Conservation (phyloP, 2,888 invertebrate genomes). For the Cordylochernes scorpioides region DNA sequence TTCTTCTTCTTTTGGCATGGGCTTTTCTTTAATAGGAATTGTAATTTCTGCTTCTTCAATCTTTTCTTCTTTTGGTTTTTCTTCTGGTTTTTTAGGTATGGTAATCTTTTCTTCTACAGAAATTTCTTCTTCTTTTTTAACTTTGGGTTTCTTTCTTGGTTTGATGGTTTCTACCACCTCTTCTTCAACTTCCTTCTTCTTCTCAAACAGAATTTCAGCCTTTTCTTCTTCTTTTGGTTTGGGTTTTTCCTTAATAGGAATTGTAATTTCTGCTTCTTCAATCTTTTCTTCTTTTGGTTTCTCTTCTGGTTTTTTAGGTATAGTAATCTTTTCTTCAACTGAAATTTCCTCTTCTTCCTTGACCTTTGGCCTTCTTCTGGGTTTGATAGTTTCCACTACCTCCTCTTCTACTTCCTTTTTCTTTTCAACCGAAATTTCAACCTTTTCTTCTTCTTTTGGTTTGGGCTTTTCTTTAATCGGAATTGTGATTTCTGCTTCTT, state of each 20-base stretch:
- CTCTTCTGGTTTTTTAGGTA: conserved; percentile 5
- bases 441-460: conserved; percentile 11
- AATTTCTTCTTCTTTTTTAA: conserved; percentile 1
- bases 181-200: conserved; percentile 2
- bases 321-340: neutral
- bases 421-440: conserved; percentile 3
- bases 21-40: conserved; percentile 3
- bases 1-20: conserved; percentile 5
- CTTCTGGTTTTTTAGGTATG: conserved; percentile 1
- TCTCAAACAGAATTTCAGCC: conserved; percentile 2
- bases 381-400: neutral
- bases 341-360: conserved; percentile 10
- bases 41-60: conserved; percentile 7
- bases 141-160: conserved; percentile 1
- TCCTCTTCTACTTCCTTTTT: conserved; percentile 1
- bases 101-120: conserved; percentile 1
- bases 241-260: conserved; percentile 6
- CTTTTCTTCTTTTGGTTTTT: conserved; percentile 7
- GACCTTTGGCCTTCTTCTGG: conserved; percentile 4
- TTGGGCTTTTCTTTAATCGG: conserved; percentile 2
- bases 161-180: conserved; percentile 1
- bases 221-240: conserved; percentile 10
- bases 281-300: conserved; percentile 10
- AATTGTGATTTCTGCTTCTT: conserved; percentile 2
- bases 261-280: conserved; percentile 5